Evolutionary conservation across 1,140 invertebrate genomes (phyloP).

Genomic region (Patella vulgata): DNA sequence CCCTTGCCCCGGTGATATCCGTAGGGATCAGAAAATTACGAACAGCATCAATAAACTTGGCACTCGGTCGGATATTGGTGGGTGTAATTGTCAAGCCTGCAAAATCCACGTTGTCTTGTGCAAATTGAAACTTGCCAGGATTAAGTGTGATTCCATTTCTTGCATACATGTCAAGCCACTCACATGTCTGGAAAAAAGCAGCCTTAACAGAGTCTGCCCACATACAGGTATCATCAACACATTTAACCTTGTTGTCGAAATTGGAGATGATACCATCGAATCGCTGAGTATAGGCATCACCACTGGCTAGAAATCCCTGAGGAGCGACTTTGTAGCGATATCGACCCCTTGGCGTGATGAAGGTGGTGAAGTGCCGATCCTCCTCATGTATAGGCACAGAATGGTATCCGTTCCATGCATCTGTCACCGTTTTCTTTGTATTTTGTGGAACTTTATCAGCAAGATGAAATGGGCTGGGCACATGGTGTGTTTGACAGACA

Average conservation of each 20-base stretch:
- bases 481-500: slow-evolving; percentile 9
- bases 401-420: slow-evolving; percentile 36
- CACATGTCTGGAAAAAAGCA: slow-evolving; percentile 22
- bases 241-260: slow-evolving; percentile 35
- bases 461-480: slow-evolving; percentile 14
- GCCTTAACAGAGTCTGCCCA: slow-evolving; percentile 31
- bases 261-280: slow-evolving; percentile 34
- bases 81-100: slow-evolving; percentile 40
- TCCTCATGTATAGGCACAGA: slow-evolving; percentile 18
- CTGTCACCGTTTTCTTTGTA: slow-evolving; percentile 30
- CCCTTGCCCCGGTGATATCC: slow-evolving; percentile 35
- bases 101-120: slow-evolving; percentile 37
- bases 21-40: slow-evolving; percentile 27
- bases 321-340: slow-evolving; percentile 24
- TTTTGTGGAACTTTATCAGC: slow-evolving; percentile 25
- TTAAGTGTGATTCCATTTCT: slow-evolving; percentile 43
- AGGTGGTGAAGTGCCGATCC: slow-evolving; percentile 34
- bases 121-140: slow-evolving; percentile 45
- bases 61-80: slow-evolving; percentile 23
- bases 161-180: slow-evolving; percentile 38
- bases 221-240: slow-evolving; percentile 38
- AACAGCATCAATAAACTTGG: slow-evolving; percentile 21
- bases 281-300: slow-evolving; percentile 40
- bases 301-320: slow-evolving; percentile 35
- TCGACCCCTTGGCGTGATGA: slow-evolving; percentile 46